These are phyloP conservation scores for Clanis bilineata DNA, from an alignment of 2,888 invertebrate genomes.

Conservation along the genomic window DNA sequence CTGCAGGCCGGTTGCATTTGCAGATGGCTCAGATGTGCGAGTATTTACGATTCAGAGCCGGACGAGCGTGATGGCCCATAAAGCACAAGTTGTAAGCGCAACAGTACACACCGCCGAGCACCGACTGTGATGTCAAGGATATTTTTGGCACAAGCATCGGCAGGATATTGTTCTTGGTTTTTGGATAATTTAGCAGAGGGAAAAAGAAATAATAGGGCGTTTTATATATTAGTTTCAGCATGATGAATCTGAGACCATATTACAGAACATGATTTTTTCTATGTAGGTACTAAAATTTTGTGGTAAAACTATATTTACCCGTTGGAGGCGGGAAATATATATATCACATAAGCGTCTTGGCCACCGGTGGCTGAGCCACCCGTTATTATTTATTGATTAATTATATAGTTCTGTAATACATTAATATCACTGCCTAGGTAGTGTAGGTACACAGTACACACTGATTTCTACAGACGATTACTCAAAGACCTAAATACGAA, in stretches of 20 bases:
- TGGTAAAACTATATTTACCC: no score
- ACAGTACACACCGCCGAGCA: slow-evolving; percentile 29
- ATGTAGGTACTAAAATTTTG: no score
- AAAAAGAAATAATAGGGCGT: neutral
- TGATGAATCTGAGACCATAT: neutral
- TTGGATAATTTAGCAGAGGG: slow-evolving; percentile 6
- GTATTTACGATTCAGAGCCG: slow-evolving; percentile 66
- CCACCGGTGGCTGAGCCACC: no score
- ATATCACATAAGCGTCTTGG: no score
- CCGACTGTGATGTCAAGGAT: slow-evolving; percentile 63
- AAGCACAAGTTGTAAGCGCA: slow-evolving; percentile 59
- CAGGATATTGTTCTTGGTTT: slow-evolving; percentile 37
- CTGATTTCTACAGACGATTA: no score
- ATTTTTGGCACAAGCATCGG: slow-evolving; percentile 67
- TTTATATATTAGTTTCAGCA: neutral
- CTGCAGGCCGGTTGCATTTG: slow-evolving; percentile 43
- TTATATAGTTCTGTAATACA: no score
- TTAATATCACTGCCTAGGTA: no score
- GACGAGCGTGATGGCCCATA: slow-evolving; percentile 70
- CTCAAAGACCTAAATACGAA: no score
- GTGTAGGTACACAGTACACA: no score
- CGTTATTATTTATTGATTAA: no score
- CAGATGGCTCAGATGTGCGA: slow-evolving; percentile 49
- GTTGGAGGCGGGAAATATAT: no score
- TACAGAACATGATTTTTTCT: no score